Evolutionary conservation across 2,888 invertebrate genomes (phyloP).

Genomic region (Andricus quercusramuli): DNA sequence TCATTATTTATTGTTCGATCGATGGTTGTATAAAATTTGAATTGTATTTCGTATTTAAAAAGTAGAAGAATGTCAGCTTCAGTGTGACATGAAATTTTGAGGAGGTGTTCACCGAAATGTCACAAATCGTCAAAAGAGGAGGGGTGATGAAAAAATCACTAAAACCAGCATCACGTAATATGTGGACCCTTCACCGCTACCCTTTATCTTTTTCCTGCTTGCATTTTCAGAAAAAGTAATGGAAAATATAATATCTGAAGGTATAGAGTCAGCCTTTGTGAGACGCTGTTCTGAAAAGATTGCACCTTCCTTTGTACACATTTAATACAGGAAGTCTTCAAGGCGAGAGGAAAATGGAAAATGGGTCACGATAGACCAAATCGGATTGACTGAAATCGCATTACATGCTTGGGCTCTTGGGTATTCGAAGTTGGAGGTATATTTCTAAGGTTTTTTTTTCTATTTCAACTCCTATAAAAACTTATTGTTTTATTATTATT

Average conservation of each 20-base stretch:
- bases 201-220: too few species aligned
- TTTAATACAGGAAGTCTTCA: background rate
- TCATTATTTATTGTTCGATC: too few species aligned
- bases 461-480: background rate
- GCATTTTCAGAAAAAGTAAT: background rate
- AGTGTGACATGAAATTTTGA: too few species aligned
- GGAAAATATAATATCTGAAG: background rate
- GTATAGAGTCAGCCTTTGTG: background rate
- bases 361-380: background rate
- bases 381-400: conserved; percentile 1
- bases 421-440: background rate
- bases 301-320: background rate
- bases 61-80: too few species aligned
- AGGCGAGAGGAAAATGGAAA: background rate
- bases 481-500: background rate
- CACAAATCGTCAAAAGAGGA: too few species aligned
- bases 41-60: too few species aligned
- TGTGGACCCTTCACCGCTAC: too few species aligned
- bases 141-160: too few species aligned
- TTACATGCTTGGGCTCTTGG: background rate
- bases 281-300: background rate
- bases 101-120: too few species aligned
- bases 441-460: background rate
- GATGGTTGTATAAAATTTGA: too few species aligned
- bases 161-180: too few species aligned